These are phyloP conservation scores for Andrena dorsata DNA, from an alignment of 2,888 invertebrate species.

Conservation along the genomic window DNA sequence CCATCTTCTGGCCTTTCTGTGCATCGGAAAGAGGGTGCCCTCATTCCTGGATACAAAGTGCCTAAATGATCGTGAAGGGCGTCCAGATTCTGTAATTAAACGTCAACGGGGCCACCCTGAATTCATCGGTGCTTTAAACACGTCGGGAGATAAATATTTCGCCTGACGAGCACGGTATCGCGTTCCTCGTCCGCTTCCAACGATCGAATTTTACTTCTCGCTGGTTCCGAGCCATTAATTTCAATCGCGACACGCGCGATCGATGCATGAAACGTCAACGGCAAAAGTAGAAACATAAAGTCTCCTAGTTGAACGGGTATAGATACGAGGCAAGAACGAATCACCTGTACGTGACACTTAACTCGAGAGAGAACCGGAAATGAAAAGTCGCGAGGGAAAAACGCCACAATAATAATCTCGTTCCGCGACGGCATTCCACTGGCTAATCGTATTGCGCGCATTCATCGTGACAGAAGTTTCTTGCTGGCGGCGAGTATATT, in stretches of 20 bases:
- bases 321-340: slow-evolving; percentile 4
- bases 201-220: slow-evolving; percentile 6
- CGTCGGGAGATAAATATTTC: neutral
- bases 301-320: neutral
- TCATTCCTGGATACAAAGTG: slow-evolving; percentile 97
- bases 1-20: slow-evolving; percentile 96
- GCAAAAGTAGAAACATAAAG: neutral
- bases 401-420: slow-evolving; percentile 34
- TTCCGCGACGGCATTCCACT: slow-evolving; percentile 28
- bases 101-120: slow-evolving; percentile 4
- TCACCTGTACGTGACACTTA: slow-evolving; percentile 14
- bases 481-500: neutral
- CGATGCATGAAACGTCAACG: neutral
- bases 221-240: slow-evolving; percentile 4
- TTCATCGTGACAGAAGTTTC: slow-evolving; percentile 10
- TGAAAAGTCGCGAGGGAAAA: slow-evolving; percentile 32
- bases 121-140: neutral
- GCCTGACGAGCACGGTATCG: neutral
- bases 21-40: slow-evolving; percentile 97
- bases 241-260: neutral
- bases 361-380: slow-evolving; percentile 39
- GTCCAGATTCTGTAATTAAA: slow-evolving; percentile 92
- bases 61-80: slow-evolving; percentile 97
- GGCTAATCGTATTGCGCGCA: slow-evolving; percentile 31
- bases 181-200: slow-evolving; percentile 19